Conservation (phyloP, 2,888 invertebrate genomes). For the Drymonia ruficornis region DNA sequence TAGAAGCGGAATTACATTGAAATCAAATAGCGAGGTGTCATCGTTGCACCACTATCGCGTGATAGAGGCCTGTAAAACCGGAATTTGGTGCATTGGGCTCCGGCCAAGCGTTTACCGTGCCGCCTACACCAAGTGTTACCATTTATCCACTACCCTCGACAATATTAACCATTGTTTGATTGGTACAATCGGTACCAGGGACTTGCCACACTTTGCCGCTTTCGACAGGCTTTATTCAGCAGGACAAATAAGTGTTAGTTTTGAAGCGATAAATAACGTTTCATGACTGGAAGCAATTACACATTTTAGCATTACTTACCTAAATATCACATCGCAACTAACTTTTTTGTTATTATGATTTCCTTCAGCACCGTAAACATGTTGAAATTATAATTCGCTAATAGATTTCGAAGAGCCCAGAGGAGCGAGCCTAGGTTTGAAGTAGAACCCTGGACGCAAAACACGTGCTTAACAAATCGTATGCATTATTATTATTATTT, state of each 20-base stretch:
- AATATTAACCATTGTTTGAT: conserved; percentile 49
- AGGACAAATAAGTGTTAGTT: conserved; percentile 21
- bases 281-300: conserved; percentile 7
- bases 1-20: conserved; percentile 14
- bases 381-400: too few species aligned
- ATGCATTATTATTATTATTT: too few species aligned
- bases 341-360: too few species aligned
- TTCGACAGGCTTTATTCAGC: conserved; percentile 18
- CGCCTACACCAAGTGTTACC: conserved; percentile 71
- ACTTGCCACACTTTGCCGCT: conserved; percentile 25
- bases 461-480: too few species aligned
- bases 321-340: too few species aligned
- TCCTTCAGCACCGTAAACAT: too few species aligned
- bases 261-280: conserved; percentile 17
- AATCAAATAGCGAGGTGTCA: conserved; percentile 41
- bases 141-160: conserved; percentile 57
- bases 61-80: conserved; percentile 43
- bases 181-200: conserved; percentile 61
- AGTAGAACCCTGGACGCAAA: too few species aligned
- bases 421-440: too few species aligned
- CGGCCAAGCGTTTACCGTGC: conserved; percentile 54
- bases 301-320: not conserved
- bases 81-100: conserved; percentile 59
- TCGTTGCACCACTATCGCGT: conserved; percentile 66
- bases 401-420: too few species aligned